Conservation (phyloP, 2,113 vertebrate species). For the Turdus rufiventris region DNA sequence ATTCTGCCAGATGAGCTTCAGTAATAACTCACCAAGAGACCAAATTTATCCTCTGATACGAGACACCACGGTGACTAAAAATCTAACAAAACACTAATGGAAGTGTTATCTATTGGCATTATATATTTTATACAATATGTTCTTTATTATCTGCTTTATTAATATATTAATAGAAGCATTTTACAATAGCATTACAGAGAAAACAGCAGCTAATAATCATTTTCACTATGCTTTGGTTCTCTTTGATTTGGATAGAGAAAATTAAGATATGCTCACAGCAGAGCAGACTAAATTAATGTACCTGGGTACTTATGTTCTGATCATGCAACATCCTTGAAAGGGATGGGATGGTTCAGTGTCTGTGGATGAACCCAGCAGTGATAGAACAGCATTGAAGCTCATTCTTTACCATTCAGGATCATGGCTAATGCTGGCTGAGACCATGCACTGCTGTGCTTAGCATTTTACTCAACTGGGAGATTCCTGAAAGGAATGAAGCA, state of each 20-base stretch:
- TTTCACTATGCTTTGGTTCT: not conserved
- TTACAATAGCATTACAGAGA: not conserved
- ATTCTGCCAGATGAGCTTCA: not conserved
- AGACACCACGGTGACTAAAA: not conserved
- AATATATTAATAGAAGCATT: not conserved
- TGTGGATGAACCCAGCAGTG: not conserved
- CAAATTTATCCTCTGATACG: not conserved
- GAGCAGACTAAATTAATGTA: not conserved
- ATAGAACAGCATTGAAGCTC: not conserved
- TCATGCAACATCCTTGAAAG: not conserved
- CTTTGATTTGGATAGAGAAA: not conserved
- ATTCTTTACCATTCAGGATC: not conserved
- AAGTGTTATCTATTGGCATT: not conserved
- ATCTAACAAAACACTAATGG: not conserved
- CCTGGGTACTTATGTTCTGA: not conserved
- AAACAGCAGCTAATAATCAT: not conserved
- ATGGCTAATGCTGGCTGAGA: not conserved
- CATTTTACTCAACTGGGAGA: not conserved
- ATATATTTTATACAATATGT: not conserved
- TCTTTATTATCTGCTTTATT: not conserved
- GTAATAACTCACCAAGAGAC: not conserved
- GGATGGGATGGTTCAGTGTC: not conserved
- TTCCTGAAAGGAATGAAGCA: not conserved
- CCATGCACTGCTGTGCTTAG: accelerated
- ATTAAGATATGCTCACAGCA: not conserved